Conservation (phyloP, 2,113 vertebrate species). For the Cathartes aura region DNA sequence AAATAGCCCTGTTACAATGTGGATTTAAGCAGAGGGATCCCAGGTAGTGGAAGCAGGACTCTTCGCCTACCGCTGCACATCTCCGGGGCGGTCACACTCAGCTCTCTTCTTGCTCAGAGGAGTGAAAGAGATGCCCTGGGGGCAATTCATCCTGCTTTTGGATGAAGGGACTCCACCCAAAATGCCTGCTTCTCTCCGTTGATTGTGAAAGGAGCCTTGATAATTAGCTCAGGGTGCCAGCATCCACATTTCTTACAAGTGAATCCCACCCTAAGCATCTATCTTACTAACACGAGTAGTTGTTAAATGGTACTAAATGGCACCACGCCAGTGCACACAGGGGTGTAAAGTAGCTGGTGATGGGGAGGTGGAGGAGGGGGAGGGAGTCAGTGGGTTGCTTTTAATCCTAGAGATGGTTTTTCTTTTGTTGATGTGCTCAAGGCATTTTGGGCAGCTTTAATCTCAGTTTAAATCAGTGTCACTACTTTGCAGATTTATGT, state of each 20-base stretch:
- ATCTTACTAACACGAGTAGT: no score
- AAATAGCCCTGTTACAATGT: fast-evolving
- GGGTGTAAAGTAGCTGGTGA: neutral
- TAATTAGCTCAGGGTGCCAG: neutral
- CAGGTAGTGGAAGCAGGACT: neutral
- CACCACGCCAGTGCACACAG: fast-evolving
- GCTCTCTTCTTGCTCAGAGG: neutral
- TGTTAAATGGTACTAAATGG: no score
- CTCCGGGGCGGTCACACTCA: neutral
- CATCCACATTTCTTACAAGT: neutral
- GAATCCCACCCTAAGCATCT: neutral
- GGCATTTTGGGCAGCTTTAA: neutral
- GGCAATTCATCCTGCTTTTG: neutral
- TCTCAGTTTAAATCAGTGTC: neutral
- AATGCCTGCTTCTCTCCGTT: neutral
- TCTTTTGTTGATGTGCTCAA: neutral
- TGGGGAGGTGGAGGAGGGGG: neutral
- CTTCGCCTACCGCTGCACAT: no score
- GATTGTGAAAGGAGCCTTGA: neutral
- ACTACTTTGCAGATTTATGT: neutral
- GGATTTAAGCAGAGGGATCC: neutral
- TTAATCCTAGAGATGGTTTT: neutral
- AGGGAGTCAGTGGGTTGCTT: neutral
- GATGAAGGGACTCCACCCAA: neutral
- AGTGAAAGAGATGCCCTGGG: neutral